Base-by-base conservation (phyloP, 1,140 invertebrate genomes). In the Drosophila ohnishii region DNA sequence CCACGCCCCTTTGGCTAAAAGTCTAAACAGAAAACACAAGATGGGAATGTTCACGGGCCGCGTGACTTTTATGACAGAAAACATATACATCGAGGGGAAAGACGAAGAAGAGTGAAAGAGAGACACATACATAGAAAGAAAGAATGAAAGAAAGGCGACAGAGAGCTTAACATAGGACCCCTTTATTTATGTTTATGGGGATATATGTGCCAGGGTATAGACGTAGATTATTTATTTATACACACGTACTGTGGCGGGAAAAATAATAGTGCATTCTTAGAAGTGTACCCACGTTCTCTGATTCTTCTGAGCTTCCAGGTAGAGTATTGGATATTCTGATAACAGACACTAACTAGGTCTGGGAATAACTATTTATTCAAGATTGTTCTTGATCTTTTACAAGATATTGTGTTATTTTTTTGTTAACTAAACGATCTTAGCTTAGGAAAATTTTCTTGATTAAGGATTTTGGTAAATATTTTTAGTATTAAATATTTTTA, bases 51-150 rank as follows among this genome's bases (percentile, higher is more conserved):
- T 47, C 67, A 39, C 37, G 32, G 50, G 70, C 78, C 79, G 67
- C 79, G 79, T 81, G 79, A 81, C 79, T 81, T 63, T 81, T 73
- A 67, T 81, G 78, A 81, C 78, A 82, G 73, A 67, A 67, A 67
- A 50, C 28, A 37, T 55, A 72, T 57, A 81, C 61, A 66, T 76
- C 42, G 40, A 73, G 48, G 50, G 50, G 72, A 66, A 66, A 45
- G 57, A 66, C 30, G n/a, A 32, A 10, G 39, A 45, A 65, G 25
- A 39, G 22, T 2, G 22, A 22, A 30, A 16, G 25, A 14, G 14
- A 75, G 56, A 45, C 25, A 42, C n/a, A 25, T 25, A 25, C 4
- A 25, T 1, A 28, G 25, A 28, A 28, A 28, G 25, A 28, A 34
- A 25, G 45, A 4, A 47, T 9, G 47, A 32, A 32, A 11, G 47